Percentiles rank a stretch among this genome's conserved stretches.
Conservation (phyloP, 1,140 invertebrate species). For the Oreohelix idahoensis region DNA sequence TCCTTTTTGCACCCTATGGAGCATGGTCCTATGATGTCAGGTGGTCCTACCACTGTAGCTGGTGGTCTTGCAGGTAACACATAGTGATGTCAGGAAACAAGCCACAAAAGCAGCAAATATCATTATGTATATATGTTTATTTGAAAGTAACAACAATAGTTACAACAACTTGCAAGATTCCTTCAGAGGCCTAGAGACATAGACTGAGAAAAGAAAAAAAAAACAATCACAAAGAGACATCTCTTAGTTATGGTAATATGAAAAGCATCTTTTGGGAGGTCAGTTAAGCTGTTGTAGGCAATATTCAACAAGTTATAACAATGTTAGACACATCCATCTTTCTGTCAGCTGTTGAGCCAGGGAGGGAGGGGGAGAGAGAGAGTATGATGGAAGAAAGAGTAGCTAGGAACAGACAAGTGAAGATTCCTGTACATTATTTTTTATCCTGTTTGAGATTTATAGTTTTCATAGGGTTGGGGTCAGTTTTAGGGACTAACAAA, state of each 20-base stretch:
- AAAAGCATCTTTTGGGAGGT: slow-evolving; percentile 11
- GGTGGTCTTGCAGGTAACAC: no score
- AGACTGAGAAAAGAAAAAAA: background rate
- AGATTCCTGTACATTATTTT: no score
- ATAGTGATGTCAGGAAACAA: no score
- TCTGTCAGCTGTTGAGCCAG: background rate
- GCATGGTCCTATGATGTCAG: no score
- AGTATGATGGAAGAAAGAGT: no score
- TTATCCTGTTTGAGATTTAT: no score
- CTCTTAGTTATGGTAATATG: background rate
- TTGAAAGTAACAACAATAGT: slow-evolving; percentile 8
- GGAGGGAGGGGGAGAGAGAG: no score
- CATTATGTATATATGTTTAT: slow-evolving; percentile 5
- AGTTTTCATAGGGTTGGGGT: no score
- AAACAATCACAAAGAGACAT: background rate
- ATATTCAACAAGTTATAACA: background rate
- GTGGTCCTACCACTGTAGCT: no score
- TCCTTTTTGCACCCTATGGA: no score
- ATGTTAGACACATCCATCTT: background rate
- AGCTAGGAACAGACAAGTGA: no score
- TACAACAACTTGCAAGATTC: slow-evolving; percentile 6
- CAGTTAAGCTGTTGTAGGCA: background rate
- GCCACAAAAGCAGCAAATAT: background rate
- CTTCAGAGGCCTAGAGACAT: background rate
- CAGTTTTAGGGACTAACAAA: no score